Conservation (phyloP, 2,888 invertebrate genomes). For the Melinaea menophilus region DNA sequence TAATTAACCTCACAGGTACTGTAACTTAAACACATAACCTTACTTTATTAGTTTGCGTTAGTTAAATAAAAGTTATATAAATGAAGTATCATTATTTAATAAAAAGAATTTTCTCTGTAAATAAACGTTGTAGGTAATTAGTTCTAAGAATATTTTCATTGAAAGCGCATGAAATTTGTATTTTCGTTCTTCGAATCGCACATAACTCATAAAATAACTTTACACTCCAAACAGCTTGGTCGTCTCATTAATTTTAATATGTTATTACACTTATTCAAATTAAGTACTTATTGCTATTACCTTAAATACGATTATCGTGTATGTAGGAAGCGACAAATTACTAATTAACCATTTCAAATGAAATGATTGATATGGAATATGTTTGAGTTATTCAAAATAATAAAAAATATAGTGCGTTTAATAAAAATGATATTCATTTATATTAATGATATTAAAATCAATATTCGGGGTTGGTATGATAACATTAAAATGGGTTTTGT, state of each 20-base stretch:
- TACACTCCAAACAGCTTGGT: slow-evolving; percentile 41
- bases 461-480: no score
- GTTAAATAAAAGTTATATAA: no score
- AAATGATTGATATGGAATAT: no score
- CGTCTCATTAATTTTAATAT: slow-evolving; percentile 46
- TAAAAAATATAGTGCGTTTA: no score
- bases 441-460: no score
- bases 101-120: neutral
- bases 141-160: slow-evolving; percentile 25
- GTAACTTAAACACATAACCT: no score
- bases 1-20: neutral
- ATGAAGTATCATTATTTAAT: neutral
- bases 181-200: slow-evolving; percentile 45
- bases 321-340: slow-evolving; percentile 7
- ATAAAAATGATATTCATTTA: no score
- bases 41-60: no score
- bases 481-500: no score
- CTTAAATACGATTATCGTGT: slow-evolving; percentile 9
- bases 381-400: no score
- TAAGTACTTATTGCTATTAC: slow-evolving; percentile 8
- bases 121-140: neutral
- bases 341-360: neutral
- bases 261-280: slow-evolving; percentile 21
- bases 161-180: slow-evolving; percentile 32
- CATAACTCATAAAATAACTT: slow-evolving; percentile 52